Percentiles rank a stretch among this genome's conserved stretches.
These are phyloP conservation scores for Trachythela sp. DNA, from an alignment of 64 coral and sea anemone genomes.

Conservation along the genomic window DNA sequence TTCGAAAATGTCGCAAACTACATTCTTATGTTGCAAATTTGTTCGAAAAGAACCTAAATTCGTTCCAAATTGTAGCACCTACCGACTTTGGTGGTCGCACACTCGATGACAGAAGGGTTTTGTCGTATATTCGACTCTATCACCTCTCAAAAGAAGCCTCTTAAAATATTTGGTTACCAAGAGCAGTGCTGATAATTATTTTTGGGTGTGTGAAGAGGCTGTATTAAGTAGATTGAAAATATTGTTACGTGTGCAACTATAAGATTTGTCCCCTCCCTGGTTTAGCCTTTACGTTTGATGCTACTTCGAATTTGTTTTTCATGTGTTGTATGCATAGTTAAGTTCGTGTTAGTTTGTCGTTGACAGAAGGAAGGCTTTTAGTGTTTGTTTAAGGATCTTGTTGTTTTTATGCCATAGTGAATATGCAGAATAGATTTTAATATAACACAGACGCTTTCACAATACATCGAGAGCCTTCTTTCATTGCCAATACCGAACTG, in stretches of 20 bases:
- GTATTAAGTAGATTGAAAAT: neutral
- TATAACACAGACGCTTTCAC: neutral
- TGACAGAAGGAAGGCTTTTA: constrained; percentile 1
- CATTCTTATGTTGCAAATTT: neutral
- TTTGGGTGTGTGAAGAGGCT: neutral
- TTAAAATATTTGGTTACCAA: constrained; percentile 11
- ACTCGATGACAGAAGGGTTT: neutral
- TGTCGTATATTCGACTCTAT: constrained; percentile 14
- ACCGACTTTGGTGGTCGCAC: neutral
- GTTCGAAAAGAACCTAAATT: neutral
- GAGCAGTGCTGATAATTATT: constrained; percentile 2
- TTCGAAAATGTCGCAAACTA: neutral
- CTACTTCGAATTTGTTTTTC: neutral
- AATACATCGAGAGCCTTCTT: neutral
- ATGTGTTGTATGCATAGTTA: neutral
- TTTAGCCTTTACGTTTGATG: neutral
- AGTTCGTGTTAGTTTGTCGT: neutral
- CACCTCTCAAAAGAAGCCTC: constrained; percentile 7
- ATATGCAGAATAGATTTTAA: neutral
- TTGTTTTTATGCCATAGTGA: neutral
- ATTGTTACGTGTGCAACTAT: neutral
- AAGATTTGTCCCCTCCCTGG: neutral
- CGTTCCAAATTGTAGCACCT: neutral
- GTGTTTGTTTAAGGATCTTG: neutral
- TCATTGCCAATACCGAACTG: neutral